These are phyloP conservation scores for Scartelaos histophorus DNA, from an alignment of 2,113 vertebrate genomes.

Conservation along the genomic window DNA sequence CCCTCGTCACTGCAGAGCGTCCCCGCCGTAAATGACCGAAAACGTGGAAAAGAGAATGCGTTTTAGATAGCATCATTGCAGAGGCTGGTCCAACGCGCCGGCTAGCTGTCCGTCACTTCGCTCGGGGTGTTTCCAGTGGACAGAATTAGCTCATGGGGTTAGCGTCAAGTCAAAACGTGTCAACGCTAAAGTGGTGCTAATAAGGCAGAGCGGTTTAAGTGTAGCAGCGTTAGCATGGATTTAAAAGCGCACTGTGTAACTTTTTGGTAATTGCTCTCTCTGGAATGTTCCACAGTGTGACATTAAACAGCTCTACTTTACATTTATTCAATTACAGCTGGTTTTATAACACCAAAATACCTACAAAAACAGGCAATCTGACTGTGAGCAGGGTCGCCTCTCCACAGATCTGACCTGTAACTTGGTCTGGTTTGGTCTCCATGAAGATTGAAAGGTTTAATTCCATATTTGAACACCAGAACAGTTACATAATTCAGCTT, in stretches of 20 bases:
- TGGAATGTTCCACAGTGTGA: too few species aligned
- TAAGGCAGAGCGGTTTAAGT: constrained; percentile 31
- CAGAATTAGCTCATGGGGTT: constrained; percentile 19
- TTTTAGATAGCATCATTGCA: constrained; percentile 15
- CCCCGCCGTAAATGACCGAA: constrained; percentile 5
- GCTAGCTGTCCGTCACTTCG: constrained; percentile 6
- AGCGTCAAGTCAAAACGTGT: constrained; percentile 14
- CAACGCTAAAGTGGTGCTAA: constrained; percentile 24
- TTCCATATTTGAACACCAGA: too few species aligned
- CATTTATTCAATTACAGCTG: too few species aligned
- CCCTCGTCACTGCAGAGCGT: neutral
- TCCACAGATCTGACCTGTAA: too few species aligned
- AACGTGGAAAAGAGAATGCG: constrained; percentile 15
- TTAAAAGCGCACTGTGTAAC: constrained; percentile 2
- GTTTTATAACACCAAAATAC: too few species aligned
- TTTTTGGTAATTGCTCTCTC: too few species aligned
- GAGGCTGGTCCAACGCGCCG: constrained; percentile 18
- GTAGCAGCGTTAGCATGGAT: constrained; percentile 32
- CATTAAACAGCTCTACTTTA: too few species aligned
- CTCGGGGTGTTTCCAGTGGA: constrained; percentile 13
- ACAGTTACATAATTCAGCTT: too few species aligned
- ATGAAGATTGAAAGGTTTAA: too few species aligned
- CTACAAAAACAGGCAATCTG: too few species aligned
- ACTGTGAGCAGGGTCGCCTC: too few species aligned
- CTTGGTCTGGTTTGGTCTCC: too few species aligned